Evolutionary conservation across 2,113 vertebrate genomes (phyloP).

Genomic region (Ictidomys tridecemlineatus): DNA sequence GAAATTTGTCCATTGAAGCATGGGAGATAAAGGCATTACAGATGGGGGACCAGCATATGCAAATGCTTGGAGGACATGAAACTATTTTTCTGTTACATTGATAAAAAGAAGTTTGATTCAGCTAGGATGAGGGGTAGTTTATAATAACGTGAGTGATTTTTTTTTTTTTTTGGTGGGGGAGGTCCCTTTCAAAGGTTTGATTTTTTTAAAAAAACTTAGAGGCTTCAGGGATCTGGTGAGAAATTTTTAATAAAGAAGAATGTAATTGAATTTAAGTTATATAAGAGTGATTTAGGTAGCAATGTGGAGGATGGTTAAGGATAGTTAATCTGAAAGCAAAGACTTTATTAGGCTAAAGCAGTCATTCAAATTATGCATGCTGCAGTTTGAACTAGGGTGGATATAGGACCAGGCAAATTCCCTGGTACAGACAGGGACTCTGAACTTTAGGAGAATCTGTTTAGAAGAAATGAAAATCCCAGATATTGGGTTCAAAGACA

Average conservation of each 20-base stretch:
- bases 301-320: not conserved
- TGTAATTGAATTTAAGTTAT: not conserved
- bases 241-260: not conserved
- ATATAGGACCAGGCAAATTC: not conserved
- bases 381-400: not conserved
- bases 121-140: not conserved
- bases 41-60: not conserved
- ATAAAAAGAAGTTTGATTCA: not conserved
- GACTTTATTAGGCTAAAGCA: not conserved
- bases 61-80: not conserved
- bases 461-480: not conserved
- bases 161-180: not conserved
- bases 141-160: not conserved
- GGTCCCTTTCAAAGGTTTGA: not conserved
- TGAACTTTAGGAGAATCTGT: not conserved
- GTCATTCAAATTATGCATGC: not conserved
- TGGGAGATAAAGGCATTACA: not conserved
- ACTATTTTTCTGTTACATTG: not conserved
- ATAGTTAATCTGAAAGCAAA: not conserved
- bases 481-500: not conserved
- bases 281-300: not conserved
- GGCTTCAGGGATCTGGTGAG: not conserved
- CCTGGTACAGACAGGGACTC: not conserved
- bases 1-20: not conserved
- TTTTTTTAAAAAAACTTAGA: not conserved